phyloP scores from a whole-genome alignment of 2,113 vertebrate species.

The Otus sunia region DNA sequence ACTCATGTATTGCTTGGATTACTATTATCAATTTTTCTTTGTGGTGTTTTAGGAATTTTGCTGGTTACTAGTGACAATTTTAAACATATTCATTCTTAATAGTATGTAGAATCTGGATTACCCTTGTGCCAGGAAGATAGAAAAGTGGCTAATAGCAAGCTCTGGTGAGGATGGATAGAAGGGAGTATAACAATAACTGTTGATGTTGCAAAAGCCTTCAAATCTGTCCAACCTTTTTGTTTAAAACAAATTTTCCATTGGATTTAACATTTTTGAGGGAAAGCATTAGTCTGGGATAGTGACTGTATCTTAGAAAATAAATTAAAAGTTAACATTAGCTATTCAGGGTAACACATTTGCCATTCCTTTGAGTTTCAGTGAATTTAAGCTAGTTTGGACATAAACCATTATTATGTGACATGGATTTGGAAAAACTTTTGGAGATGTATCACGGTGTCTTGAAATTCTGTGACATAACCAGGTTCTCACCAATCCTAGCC shows the following conservation, averaged over 20 bases:
- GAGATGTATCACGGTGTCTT: background rate
- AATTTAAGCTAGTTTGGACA: background rate
- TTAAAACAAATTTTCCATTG: background rate
- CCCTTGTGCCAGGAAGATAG: background rate
- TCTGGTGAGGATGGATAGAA: background rate
- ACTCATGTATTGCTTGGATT: background rate
- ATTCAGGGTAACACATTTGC: background rate
- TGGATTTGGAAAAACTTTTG: background rate
- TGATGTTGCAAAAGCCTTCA: background rate
- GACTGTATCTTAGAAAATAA: background rate
- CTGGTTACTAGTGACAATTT: background rate
- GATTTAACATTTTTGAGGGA: background rate
- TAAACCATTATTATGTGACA: background rate
- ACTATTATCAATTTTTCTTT: background rate
- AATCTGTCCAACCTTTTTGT: background rate
- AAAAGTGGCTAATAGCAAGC: background rate
- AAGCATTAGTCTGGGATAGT: background rate
- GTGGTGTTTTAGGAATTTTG: background rate
- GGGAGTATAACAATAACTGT: rapidly evolving
- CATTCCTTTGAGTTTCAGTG: background rate
- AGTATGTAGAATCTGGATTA: background rate
- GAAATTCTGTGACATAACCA: background rate
- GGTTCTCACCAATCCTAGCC: background rate
- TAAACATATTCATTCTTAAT: background rate
- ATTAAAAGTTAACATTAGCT: background rate